A percentile compares a stretch with the other conserved stretches of the same genome.
Conservation (phyloP, 1,140 invertebrate species). For the Tetramorium parvispinum region DNA sequence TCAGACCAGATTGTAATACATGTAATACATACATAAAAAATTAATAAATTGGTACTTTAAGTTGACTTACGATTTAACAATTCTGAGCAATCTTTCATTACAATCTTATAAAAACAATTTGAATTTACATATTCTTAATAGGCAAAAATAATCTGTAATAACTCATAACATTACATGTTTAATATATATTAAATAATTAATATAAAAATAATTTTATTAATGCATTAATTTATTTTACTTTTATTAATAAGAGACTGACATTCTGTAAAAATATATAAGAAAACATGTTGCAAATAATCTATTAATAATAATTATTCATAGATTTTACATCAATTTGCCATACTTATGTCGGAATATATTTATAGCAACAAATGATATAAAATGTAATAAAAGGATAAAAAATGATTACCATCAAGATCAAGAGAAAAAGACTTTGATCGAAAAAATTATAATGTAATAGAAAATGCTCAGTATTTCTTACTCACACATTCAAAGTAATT, state of each 20-base stretch:
- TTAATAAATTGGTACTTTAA: slow-evolving; percentile 17
- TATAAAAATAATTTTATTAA: too few species aligned
- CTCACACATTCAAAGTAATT: slow-evolving; percentile 71
- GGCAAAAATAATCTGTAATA: not conserved
- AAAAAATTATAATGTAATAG: slow-evolving; percentile 17
- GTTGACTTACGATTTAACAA: not conserved
- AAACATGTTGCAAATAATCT: too few species aligned
- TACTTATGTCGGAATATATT: not conserved
- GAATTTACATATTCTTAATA: not conserved
- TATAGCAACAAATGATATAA: not conserved
- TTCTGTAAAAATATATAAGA: not conserved
- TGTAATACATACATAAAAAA: slow-evolving; percentile 1
- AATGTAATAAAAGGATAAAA: not conserved
- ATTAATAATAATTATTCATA: not conserved
- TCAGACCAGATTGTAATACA: slow-evolving; percentile 41
- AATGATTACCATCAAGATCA: not conserved
- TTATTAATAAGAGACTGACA: not conserved
- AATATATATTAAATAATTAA: too few species aligned
- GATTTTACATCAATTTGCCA: not conserved
- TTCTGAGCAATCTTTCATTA: too few species aligned
- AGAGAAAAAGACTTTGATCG: slow-evolving; percentile 18
- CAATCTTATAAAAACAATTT: slow-evolving; percentile 57
- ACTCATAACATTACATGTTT: not conserved
- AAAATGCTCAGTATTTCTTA: slow-evolving; percentile 46
- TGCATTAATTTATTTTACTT: too few species aligned